Percentiles rank a stretch among this genome's conserved stretches.
phyloP scores from a whole-genome alignment of 2,888 invertebrate genomes.

The Drosophila paracracens region DNA sequence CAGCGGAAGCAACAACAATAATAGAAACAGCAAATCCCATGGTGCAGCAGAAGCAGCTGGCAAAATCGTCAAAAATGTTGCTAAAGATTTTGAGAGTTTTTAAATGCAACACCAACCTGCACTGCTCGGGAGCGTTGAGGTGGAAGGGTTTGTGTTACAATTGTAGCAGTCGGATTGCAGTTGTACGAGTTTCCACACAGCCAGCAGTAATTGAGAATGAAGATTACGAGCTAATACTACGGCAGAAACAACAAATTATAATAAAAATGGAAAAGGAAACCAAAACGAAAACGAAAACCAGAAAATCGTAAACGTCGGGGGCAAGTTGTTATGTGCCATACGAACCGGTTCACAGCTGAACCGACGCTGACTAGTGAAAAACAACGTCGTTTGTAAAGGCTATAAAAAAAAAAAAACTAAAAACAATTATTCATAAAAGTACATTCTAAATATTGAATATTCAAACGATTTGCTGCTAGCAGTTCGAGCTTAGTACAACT shows the following conservation, averaged over 20 bases:
- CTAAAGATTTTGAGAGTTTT: conserved; percentile 59
- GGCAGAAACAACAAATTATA: conserved; percentile 7
- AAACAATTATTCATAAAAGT: background rate
- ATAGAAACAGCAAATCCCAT: conserved; percentile 33
- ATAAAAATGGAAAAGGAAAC: conserved; percentile 8
- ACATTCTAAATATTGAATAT: background rate
- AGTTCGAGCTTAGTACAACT: background rate
- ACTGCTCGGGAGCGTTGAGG: background rate
- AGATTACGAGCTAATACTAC: conserved; percentile 60
- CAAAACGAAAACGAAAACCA: conserved; percentile 6
- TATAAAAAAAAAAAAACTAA: background rate
- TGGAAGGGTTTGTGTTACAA: background rate
- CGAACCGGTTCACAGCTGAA: conserved; percentile 34
- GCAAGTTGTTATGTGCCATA: conserved; percentile 34
- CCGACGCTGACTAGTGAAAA: background rate
- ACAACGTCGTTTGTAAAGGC: background rate
- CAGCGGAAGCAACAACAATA: conserved; percentile 31
- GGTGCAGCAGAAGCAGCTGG: conserved; percentile 49
- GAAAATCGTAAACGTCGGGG: conserved; percentile 19
- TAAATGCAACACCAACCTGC: conserved; percentile 52
- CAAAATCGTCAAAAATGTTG: conserved; percentile 67
- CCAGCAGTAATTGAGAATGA: conserved; percentile 54
- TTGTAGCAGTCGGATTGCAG: conserved; percentile 29
- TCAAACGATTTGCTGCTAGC: background rate
- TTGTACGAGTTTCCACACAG: conserved; percentile 43